Conservation (phyloP, 1,140 invertebrate species). For the Liolophura sinensis region DNA sequence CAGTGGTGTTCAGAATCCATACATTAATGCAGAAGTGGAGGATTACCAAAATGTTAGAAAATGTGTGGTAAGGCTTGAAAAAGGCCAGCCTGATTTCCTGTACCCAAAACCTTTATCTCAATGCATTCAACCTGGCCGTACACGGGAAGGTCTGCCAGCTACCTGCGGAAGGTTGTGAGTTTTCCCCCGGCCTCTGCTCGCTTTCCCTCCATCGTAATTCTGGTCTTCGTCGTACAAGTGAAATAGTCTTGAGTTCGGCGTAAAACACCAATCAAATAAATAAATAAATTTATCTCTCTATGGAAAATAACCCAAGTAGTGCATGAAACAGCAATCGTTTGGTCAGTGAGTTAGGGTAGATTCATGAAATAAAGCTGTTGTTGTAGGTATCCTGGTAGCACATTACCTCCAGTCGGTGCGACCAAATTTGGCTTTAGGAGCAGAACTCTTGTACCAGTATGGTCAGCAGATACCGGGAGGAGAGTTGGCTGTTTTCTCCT, state of each 20-base stretch:
- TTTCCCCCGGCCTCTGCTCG: too few relatives aligned
- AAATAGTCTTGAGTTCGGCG: too few relatives aligned
- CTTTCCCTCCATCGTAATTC: too few relatives aligned
- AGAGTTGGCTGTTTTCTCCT: slow-evolving; percentile 81
- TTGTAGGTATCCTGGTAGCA: slow-evolving; percentile 76
- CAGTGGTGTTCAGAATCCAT: too few relatives aligned
- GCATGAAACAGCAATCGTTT: not conserved
- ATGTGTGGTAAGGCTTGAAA: not conserved
- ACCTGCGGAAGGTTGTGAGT: too few relatives aligned
- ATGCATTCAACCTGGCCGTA: too few relatives aligned
- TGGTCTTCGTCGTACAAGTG: too few relatives aligned
- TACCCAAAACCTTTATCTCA: not conserved
- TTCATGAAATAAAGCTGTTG: not conserved
- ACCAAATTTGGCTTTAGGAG: slow-evolving; percentile 79
- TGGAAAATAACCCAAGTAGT: not conserved
- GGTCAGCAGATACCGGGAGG: slow-evolving; percentile 80
- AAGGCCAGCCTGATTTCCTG: not conserved
- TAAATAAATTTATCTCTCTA: not conserved
- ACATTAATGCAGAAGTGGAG: too few relatives aligned
- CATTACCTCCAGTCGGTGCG: slow-evolving; percentile 92
- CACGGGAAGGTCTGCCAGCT: not conserved
- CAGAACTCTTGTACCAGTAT: slow-evolving; percentile 90
- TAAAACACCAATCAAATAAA: too few relatives aligned
- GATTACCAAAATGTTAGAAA: too few relatives aligned
- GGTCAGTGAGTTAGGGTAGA: not conserved